A percentile compares a stretch with the other conserved stretches of the same genome.
Conservation (phyloP, 2,888 invertebrate genomes). For the Strigamia maritima region DNA sequence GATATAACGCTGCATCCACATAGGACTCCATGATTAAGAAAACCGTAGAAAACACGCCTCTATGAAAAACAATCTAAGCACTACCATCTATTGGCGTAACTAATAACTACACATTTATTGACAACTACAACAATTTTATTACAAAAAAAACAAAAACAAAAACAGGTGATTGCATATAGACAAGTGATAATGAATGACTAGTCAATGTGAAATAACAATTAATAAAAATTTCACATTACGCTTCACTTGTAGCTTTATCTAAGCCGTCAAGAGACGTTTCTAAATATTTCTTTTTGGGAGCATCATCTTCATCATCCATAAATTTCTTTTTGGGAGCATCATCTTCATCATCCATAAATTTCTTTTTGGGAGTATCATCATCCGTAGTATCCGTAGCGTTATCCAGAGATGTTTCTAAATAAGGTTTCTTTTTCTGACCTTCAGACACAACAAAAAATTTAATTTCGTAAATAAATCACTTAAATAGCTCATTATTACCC, state of each 20-base stretch:
- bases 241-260: neutral
- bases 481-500: neutral
- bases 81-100: conserved; percentile 15
- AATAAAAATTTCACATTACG: neutral
- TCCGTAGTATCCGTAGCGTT: neutral
- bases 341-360: neutral
- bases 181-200: conserved; percentile 28
- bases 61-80: neutral
- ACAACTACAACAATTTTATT: conserved; percentile 21
- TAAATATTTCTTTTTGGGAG: conserved; percentile 19
- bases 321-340: conserved; percentile 8
- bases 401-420: conserved; percentile 26
- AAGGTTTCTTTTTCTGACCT: neutral
- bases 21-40: neutral
- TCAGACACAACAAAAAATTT: neutral
- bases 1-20: neutral
- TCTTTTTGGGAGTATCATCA: conserved; percentile 18
- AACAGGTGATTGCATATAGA: conserved; percentile 6
- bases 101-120: neutral
- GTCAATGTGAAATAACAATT: neutral
- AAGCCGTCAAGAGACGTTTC: conserved; percentile 13
- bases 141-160: neutral
- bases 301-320: neutral
- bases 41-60: neutral
- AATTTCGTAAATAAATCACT: neutral